Evolutionary conservation across 2,888 invertebrate genomes (phyloP).

Genomic region (Cremastinae sp.): DNA sequence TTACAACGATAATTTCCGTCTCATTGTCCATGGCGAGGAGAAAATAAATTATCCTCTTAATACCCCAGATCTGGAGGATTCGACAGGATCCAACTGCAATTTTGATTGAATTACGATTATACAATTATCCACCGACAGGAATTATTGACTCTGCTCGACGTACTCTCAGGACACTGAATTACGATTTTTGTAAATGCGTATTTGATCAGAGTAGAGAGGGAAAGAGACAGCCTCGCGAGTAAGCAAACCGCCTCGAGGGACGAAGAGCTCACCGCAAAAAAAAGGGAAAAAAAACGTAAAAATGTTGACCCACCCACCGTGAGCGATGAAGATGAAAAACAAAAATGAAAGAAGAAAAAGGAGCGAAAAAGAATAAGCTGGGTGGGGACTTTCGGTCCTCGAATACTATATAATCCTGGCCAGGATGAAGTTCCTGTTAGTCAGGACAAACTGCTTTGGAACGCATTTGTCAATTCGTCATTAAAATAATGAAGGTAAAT

Average conservation of each 20-base stretch:
- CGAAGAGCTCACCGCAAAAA: constrained; percentile 37
- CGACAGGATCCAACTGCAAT: neutral
- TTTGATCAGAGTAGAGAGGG: constrained; percentile 1
- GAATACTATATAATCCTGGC: constrained; percentile 73
- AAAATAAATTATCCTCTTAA: neutral
- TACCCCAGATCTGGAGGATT: neutral
- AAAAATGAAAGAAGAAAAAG: constrained; percentile 62
- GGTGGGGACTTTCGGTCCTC: constrained; percentile 68
- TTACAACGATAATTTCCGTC: neutral
- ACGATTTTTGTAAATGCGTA: constrained; percentile 38
- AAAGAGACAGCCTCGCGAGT: constrained; percentile 35
- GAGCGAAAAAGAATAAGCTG: constrained; percentile 39
- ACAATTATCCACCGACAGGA: constrained; percentile 3
- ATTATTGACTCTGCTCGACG: constrained; percentile 10
- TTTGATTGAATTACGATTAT: constrained; percentile 19
- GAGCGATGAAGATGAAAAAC: constrained; percentile 54
- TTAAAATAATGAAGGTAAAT: constrained; percentile 57
- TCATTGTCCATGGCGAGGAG: neutral
- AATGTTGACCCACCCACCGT: constrained; percentile 60
- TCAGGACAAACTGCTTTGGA: constrained; percentile 64
- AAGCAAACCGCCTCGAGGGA: constrained; percentile 54
- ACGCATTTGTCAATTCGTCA: constrained; percentile 25
- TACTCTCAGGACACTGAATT: constrained; percentile 29
- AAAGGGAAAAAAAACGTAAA: constrained; percentile 7
- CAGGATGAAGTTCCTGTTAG: constrained; percentile 71